Base-by-base conservation (phyloP, 2,797 vertebrate genomes). In the Gymnoscopelus microlampas region DNA sequence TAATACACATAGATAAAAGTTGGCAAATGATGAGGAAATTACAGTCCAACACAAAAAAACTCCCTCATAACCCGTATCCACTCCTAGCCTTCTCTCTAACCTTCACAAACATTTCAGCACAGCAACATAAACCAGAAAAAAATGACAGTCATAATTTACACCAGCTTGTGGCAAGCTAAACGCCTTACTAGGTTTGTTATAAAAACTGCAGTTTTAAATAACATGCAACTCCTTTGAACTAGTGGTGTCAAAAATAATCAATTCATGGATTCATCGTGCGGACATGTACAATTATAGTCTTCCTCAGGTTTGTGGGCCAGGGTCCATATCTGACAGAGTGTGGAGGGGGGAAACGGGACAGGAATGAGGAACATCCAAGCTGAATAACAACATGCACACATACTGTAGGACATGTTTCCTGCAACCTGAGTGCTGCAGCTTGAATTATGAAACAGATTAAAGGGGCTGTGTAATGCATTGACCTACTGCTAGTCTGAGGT, bases 391-490 rank as follows among this genome's bases (percentile, higher is more conserved):
- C 59, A 77, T 77, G 68, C 60, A 73, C 84, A 77, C 77, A 69
- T 23, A 19, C 19, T 19, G 19, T 19, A 47, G 63, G 58, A 86
- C 71, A 84, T 49, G 13, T 68, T 29, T 66, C 80, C 71, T 78
- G 88, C 67, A 91, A 90, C 80, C 68, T 3, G 70, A 90, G 79
- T 78, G 62, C 71, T 44, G n/a, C 74, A 39, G 59, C 76, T 78
- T 89, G 70, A 82, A 89, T 93, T 90, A 91, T 91, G 81, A 88
- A 92, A 89, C 78, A 48, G 68, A 8, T 78, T 66, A 86, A 85
- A 54, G 6, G 68, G 85, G 81, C 74, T 63, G 63, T 72, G 71
- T 73, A 74, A 82, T 3, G 32, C 54, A 68, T 51, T 66, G 26
- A 61, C 26, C 35, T 72, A 44, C 39, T 44, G 2, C 39, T 44